Conservation (phyloP, 2,113 vertebrate genomes). For the Columba janthina region DNA sequence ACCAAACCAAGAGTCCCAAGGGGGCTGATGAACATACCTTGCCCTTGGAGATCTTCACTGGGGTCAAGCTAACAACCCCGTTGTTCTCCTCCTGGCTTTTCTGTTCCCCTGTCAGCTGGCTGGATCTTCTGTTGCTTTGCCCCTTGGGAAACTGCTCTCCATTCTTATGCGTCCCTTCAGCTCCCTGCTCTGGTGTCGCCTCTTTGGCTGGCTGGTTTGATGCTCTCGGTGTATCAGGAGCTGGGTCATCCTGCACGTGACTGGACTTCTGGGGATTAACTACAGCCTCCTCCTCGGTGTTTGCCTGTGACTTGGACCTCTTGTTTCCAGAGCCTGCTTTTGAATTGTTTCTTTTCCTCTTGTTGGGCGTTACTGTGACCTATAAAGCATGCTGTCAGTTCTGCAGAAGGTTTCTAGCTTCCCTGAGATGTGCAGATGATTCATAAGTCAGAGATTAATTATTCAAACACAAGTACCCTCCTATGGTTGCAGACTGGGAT, state of each 20-base stretch:
- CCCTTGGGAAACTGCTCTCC: constrained; percentile 47
- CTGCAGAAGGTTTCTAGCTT: neutral
- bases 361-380: constrained; percentile 36
- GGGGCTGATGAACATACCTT: constrained; percentile 31
- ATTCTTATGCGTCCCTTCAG: constrained; percentile 38
- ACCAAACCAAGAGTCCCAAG: neutral
- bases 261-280: constrained; percentile 37
- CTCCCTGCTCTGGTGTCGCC: neutral
- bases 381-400: neutral
- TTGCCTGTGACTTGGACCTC: constrained; percentile 21
- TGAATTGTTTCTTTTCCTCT: constrained; percentile 56
- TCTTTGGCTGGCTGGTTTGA: neutral
- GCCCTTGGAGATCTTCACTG: constrained; percentile 40
- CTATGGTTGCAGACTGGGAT: neutral
- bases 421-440: neutral
- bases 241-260: constrained; percentile 29
- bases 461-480: neutral
- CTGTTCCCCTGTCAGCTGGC: constrained; percentile 45
- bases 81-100: constrained; percentile 51
- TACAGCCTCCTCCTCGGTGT: neutral
- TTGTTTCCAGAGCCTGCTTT: constrained; percentile 27
- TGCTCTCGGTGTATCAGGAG: constrained; percentile 24
- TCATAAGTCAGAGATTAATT: neutral
- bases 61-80: neutral
- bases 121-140: constrained; percentile 54